phyloP scores from a whole-genome alignment of 2,888 invertebrate genomes.

The Amphipyra berbera region DNA sequence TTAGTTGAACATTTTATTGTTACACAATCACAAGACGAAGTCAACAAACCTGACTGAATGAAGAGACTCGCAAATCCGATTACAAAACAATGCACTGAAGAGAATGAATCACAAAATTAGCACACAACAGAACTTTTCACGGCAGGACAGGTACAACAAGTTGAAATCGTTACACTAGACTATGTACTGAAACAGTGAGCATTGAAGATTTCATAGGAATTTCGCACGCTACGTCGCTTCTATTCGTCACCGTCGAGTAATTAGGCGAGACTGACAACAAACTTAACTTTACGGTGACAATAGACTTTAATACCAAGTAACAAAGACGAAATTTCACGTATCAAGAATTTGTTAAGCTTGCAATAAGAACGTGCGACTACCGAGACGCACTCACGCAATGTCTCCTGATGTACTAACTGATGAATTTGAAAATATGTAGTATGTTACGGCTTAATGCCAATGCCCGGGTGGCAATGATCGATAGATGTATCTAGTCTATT shows the following conservation, averaged over 20 bases:
- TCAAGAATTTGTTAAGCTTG: neutral
- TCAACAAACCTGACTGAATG: conserved; percentile 43
- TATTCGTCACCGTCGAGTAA: conserved; percentile 82
- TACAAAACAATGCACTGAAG: conserved; percentile 36
- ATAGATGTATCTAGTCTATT: conserved; percentile 62
- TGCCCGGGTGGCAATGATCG: conserved; percentile 77
- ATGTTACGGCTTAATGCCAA: conserved; percentile 72
- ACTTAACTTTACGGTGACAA: conserved; percentile 50
- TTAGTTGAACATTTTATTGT: conserved; percentile 10
- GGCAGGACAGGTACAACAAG: conserved; percentile 55
- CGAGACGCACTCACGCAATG: conserved; percentile 80
- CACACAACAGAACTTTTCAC: conserved; percentile 48
- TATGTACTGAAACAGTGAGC: conserved; percentile 68
- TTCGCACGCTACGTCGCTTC: conserved; percentile 81
- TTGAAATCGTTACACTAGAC: conserved; percentile 67
- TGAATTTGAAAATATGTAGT: conserved; percentile 70
- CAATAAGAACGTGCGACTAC: conserved; percentile 74
- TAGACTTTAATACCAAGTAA: conserved; percentile 47
- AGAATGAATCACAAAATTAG: conserved; percentile 43
- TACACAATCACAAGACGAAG: conserved; percentile 20
- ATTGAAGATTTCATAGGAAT: conserved; percentile 82
- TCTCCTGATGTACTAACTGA: conserved; percentile 71
- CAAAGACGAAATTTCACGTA: conserved; percentile 12
- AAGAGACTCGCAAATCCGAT: conserved; percentile 37
- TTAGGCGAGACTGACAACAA: conserved; percentile 71